Percentiles rank a stretch among this genome's conserved stretches.
Conservation (phyloP, 2,888 invertebrate species). For the Melinaea marsaeus region DNA sequence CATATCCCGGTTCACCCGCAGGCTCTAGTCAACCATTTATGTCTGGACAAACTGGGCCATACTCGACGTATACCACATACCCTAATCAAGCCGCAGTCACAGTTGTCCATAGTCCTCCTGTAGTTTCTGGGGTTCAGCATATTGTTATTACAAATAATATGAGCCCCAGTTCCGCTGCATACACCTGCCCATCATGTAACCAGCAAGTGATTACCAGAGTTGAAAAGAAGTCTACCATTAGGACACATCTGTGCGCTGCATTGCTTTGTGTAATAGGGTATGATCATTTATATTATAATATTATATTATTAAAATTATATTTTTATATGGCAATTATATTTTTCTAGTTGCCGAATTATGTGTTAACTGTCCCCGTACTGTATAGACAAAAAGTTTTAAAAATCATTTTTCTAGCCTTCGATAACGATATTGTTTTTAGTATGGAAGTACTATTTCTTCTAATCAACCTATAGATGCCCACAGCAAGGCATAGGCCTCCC, state of each 20-base stretch:
- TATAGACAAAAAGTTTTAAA: too few relatives aligned
- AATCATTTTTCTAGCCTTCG: too few relatives aligned
- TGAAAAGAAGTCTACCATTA: constrained; percentile 57
- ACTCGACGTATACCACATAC: not conserved
- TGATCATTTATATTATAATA: constrained; percentile 30
- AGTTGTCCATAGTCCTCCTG: constrained; percentile 25
- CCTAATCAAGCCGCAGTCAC: constrained; percentile 22
- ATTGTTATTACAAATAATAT: constrained; percentile 38
- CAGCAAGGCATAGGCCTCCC: too few relatives aligned
- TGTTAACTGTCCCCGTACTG: too few relatives aligned
- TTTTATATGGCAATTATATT: not conserved
- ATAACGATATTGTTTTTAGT: too few relatives aligned
- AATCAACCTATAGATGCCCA: too few relatives aligned
- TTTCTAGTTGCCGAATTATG: not conserved
- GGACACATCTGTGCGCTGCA: constrained; percentile 75
- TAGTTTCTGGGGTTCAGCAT: constrained; percentile 28
- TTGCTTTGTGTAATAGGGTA: constrained; percentile 67
- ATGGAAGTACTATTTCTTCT: too few relatives aligned
- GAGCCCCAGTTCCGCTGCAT: constrained; percentile 41
- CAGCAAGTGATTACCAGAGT: constrained; percentile 62
- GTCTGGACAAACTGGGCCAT: not conserved
- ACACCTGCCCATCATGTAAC: constrained; percentile 68
- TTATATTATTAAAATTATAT: not conserved
- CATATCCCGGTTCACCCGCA: constrained; percentile 31
- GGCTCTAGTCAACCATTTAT: not conserved